These are phyloP conservation scores for Myotis pilosus DNA, from an alignment of 2,797 vertebrate genomes.

Conservation along the genomic window DNA sequence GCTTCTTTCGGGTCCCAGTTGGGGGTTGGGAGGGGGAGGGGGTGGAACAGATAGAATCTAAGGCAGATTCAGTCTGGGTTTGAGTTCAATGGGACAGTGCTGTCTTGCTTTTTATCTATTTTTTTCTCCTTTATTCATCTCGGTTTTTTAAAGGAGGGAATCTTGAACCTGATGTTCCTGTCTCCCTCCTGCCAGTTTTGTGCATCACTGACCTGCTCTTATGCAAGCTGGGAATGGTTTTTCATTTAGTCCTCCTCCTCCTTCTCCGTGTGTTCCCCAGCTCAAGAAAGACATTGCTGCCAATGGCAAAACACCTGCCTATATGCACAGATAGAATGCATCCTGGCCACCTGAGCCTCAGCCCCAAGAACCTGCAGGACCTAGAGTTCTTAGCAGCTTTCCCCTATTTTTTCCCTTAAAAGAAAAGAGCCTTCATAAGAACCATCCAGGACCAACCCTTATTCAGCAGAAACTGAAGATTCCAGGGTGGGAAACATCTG, in stretches of 20 bases:
- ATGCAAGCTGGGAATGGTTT: conserved; percentile 14
- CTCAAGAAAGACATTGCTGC: neutral
- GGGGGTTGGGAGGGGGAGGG: too few relatives aligned
- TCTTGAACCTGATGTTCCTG: neutral
- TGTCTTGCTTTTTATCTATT: neutral
- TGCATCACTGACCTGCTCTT: conserved; percentile 36
- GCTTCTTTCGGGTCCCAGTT: neutral
- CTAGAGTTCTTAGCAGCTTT: neutral
- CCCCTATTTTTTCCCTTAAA: neutral
- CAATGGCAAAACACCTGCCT: neutral
- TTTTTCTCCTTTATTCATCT: neutral
- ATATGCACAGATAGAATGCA: neutral
- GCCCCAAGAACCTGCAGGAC: neutral
- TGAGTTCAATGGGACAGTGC: neutral
- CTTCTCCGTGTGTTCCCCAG: neutral
- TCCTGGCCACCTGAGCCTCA: neutral
- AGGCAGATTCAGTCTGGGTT: neutral
- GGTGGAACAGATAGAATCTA: neutral
- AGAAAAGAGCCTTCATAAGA: neutral
- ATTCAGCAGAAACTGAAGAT: neutral
- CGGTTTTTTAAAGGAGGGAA: neutral
- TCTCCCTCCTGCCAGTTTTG: neutral
- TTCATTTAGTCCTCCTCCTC: conserved; percentile 44
- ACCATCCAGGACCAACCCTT: neutral
- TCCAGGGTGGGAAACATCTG: neutral